Evolutionary conservation across 2,113 vertebrate species (phyloP), one percentile per base, ranked within the genome.

Genomic region (Aegotheles bennettii): DNA sequence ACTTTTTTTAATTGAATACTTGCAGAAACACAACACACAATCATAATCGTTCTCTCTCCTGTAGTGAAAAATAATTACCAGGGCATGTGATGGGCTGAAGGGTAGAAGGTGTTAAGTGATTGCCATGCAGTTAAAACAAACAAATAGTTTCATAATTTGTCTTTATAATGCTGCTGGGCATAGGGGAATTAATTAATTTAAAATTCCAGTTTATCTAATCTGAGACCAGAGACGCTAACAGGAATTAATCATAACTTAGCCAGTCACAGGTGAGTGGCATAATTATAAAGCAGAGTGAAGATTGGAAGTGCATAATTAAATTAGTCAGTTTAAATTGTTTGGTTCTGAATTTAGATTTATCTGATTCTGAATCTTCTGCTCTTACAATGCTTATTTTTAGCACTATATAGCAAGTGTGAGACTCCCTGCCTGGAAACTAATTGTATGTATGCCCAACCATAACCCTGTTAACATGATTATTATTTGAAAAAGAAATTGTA

Each of bases 181-280:
- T 56, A 80, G 43, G 51, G 68, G 48, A 86, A 88, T 80, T 43
- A 95, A 91, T 90, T 93, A 69, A 92, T 93, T 87, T 63, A 25
- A 84, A 79, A 91, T 45, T 87, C 13, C 31, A 67, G 51, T 95
- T 93, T 93, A 61, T 90, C 90, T 92, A 90, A 87, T 96, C 53
- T 91, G 61, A 14, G 65, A 59, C 60, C 76, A 93, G 48, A 87
- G 57, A 57, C n/a, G 25, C 17, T 84, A 84, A 63, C 29, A 93
- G 73, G 86, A 95, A 87, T 95, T 96, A 92, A 94, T 94, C 33
- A 28, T 95, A 84, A 93, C 0, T 71, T 90, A 84, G 36, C 83
- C 86, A 90, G 88, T 94, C 80, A 86, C 84, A 94, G 73, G 89
- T 96, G 84, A 94, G 36, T 93, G 65, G 48, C 48, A 26, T 93